These are phyloP conservation scores for Myxocyprinus asiaticus DNA, from an alignment of 2,113 vertebrate genomes.

Conservation along the genomic window DNA sequence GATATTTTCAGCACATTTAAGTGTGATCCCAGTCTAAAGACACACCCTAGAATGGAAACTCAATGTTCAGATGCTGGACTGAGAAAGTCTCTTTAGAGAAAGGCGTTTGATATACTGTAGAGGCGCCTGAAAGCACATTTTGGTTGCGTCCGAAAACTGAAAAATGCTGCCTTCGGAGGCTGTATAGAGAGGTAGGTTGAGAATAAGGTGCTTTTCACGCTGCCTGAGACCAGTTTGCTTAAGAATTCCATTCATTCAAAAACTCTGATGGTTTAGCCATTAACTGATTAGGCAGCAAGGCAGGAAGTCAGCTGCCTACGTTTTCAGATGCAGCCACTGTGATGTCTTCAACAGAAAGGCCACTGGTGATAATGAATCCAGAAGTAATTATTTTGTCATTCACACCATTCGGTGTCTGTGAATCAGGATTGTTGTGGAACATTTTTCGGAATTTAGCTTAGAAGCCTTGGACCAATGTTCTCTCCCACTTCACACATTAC, in stretches of 20 bases:
- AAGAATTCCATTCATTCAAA: too few relatives aligned
- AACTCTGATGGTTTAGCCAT: too few relatives aligned
- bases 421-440: constrained; percentile 26
- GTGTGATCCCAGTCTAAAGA: not conserved
- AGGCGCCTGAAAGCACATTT: not conserved
- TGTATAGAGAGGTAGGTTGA: too few relatives aligned
- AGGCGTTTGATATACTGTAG: not conserved
- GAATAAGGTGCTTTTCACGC: too few relatives aligned
- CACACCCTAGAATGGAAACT: constrained; percentile 23
- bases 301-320: too few relatives aligned
- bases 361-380: too few relatives aligned
- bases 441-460: not conserved
- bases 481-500: constrained; percentile 53
- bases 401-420: not conserved
- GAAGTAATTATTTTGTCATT: too few relatives aligned
- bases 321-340: too few relatives aligned
- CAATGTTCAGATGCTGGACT: not conserved
- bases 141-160: not conserved
- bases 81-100: not conserved
- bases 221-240: too few relatives aligned
- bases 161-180: too few relatives aligned
- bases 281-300: too few relatives aligned
- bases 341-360: too few relatives aligned
- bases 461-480: not conserved
- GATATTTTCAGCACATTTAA: not conserved